Percentiles rank a stretch among this genome's conserved stretches.
Evolutionary conservation across 2,888 invertebrate genomes (phyloP).

Genomic region (Caenorhabditis zanzibari): DNA sequence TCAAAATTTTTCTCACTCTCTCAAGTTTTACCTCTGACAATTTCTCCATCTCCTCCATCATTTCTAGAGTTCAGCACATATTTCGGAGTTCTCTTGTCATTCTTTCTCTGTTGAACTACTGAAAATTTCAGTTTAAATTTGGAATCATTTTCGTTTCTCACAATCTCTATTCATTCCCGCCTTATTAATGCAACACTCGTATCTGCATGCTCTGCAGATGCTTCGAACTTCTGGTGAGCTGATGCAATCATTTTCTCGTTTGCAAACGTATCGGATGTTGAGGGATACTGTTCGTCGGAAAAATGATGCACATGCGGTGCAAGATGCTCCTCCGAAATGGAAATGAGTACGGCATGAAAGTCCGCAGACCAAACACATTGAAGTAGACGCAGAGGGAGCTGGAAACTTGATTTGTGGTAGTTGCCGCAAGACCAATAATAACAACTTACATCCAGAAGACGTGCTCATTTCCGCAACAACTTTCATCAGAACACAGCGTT

Average conservation of each 20-base stretch:
- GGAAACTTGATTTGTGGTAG: no score
- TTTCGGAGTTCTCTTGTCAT: conserved; percentile 34
- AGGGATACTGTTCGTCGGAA: conserved; percentile 34
- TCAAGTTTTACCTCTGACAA: conserved; percentile 9
- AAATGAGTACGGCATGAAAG: conserved; percentile 18
- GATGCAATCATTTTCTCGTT: conserved; percentile 36
- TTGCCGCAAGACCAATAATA: not conserved
- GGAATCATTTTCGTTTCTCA: not conserved
- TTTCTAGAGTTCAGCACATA: conserved; percentile 11
- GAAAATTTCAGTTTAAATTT: not conserved
- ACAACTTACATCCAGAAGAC: conserved; percentile 1
- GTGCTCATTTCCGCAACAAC: not conserved
- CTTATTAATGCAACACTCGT: conserved; percentile 35
- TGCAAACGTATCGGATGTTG: conserved; percentile 44
- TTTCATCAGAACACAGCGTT: no score
- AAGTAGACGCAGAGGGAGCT: not conserved
- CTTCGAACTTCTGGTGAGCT: conserved; percentile 35
- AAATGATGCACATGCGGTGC: conserved; percentile 41
- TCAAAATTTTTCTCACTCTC: no score
- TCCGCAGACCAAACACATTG: conserved; percentile 27
- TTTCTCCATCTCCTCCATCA: not conserved
- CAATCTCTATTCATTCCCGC: conserved; percentile 36
- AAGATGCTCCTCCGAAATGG: conserved; percentile 37
- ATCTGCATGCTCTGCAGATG: conserved; percentile 42
- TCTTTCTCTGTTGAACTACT: conserved; percentile 37